Base-by-base conservation (phyloP, 2,797 vertebrate genomes). In the Amblyopsis hoosieri region DNA sequence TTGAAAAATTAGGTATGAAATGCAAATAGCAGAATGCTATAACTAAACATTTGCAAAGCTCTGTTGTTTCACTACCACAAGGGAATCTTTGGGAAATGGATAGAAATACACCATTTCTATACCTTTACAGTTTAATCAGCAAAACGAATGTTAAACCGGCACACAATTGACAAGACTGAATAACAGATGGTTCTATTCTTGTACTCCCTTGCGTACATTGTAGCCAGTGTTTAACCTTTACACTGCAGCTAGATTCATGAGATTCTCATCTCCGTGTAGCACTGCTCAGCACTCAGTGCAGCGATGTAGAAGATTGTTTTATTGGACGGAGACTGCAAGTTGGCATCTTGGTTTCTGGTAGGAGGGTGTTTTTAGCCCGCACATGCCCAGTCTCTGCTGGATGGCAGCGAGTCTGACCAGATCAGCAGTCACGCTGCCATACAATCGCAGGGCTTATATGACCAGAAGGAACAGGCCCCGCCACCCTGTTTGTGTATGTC, bases 251-350 rank as follows among this genome's bases (percentile, higher is more conserved):
- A 12, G 54, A 69, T 72, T 64, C 49, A 31, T 5, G 57, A 67
- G 74, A 76, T 45, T 64, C 52, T 75, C 74, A 75, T 77, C 77
- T 79, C 70, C 57, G 67, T 14, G 64, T 63, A 62, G 74, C 57
- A 51, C 69, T 72, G 75, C 81, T 69, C 76, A 79, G 79, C 78
- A 85, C 61, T 78, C 78, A 62, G 74, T 76, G 79, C 85, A 82
- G 47, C 62, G 77, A 87, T 83, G 85, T 83, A 79, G 76, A 62
- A 85, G 85, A 87, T 83, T 79, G 65, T 81, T 66, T 82, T 88
- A 85, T 85, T 87, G 87, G 87, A 80, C 69, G 57, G 5, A 53
- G 49, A 63, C 71, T 74, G 71, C 60, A 49, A 67, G 87, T 80
- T 81, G 77, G 85, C 80, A 76, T 80, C 79, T 86, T 76, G 74